These are phyloP conservation scores for Zeugodacus cucurbitae DNA, from an alignment of 1,140 invertebrate genomes.

Conservation along the genomic window DNA sequence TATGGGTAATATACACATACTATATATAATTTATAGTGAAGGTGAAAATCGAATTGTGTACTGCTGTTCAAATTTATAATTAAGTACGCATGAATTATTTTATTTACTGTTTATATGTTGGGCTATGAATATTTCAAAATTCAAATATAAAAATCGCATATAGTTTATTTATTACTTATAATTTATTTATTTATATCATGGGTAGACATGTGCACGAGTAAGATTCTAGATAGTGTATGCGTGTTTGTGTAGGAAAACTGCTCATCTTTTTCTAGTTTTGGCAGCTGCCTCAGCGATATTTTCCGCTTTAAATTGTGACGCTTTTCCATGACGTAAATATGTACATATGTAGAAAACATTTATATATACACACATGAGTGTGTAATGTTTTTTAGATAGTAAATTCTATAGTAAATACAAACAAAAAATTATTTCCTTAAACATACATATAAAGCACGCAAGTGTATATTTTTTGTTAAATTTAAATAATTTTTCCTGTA, in stretches of 20 bases:
- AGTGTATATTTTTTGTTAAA: no score
- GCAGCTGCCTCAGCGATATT: not conserved
- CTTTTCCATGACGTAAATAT: not conserved
- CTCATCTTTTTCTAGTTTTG: not conserved
- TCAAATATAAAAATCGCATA: not conserved
- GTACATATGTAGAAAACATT: not conserved
- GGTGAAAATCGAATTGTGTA: not conserved
- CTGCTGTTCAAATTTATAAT: not conserved
- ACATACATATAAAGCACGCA: no score
- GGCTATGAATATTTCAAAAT: not conserved
- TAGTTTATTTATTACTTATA: not conserved
- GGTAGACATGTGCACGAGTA: not conserved
- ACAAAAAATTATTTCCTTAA: no score
- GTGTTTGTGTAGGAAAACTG: not conserved
- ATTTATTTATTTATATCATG: not conserved
- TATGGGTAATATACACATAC: not conserved
- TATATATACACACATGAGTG: not conserved
- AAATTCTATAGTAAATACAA: no score
- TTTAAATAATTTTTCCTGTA: no score
- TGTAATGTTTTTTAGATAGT: not conserved
- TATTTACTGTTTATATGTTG: not conserved
- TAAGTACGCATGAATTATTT: not conserved
- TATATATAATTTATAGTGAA: not conserved
- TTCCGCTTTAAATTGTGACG: not conserved
- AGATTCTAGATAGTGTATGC: not conserved